Evolutionary conservation across 2,888 invertebrate genomes (phyloP), one percentile per base, ranked within the genome.

Genomic region (Pardosa pseudoannulata): DNA sequence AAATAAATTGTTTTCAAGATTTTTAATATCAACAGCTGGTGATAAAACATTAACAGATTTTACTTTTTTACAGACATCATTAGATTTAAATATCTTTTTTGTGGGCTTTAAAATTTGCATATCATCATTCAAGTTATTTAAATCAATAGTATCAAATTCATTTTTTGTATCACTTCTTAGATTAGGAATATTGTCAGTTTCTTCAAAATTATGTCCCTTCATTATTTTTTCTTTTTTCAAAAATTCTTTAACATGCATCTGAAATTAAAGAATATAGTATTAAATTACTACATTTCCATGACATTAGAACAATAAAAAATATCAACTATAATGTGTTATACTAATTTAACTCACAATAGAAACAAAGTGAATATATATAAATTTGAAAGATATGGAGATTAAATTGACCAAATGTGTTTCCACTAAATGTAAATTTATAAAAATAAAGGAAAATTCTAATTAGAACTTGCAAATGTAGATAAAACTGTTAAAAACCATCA

Each of bases 41-140:
- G 79, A 64, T 9, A 79, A 46, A 13, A 79, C 23, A 62, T 79
- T 86, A 41, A 75, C 65, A 41, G 32, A 29, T 31, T 70, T 83
- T 23, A 39, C 7, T 72, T 27, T 65, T 29, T 72, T 76, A 5
- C n/a, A 13, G 13, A 27, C 29, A 29, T 41, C n/a, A 31, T 56
- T n/a, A 70, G 56, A 36, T 46, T 28, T 70, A 29, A 41, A 31
- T 23, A 76, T 56, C 11, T 11, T 56, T n/a, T 41, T 68, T 23
- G 27, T 27, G 29, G 70, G 50, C 23, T 70, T 27, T 74, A 16
- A 27, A 1, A 62, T 36, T 68, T 68, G 23, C 11, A 62, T 19
- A 11, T 13, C 41, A 68, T n/a, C 39, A 32, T 80, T 23, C 9
- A 67, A 3, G 19, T 67, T 27, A 7, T n/a, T 27, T 29, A 27